Conservation (phyloP, 2,113 vertebrate species). For the Syngnathus typhle region DNA sequence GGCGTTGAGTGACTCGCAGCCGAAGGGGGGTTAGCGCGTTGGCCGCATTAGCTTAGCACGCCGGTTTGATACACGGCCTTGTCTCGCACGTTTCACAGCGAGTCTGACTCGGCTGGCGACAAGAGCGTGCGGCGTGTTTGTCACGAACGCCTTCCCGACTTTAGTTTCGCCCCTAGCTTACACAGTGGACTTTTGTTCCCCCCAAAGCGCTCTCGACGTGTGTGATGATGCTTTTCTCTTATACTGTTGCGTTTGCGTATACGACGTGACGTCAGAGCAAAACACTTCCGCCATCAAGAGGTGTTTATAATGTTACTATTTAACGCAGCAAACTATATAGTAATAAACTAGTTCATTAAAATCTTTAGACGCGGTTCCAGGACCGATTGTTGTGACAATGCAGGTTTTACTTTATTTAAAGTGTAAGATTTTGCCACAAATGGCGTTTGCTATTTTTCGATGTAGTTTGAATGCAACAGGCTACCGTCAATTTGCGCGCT, state of each 20-base stretch:
- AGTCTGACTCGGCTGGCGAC: neutral
- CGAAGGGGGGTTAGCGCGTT: neutral
- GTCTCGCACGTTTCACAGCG: conserved; percentile 1
- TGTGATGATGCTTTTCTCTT: neutral
- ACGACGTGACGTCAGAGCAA: neutral
- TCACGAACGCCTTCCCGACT: conserved; percentile 3
- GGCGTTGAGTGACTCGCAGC: neutral
- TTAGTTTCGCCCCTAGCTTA: neutral
- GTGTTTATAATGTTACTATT: neutral
- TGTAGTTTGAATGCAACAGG: neutral
- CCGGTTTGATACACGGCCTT: neutral
- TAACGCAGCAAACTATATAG: neutral
- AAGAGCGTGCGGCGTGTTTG: neutral
- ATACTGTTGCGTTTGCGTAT: neutral
- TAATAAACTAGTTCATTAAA: neutral
- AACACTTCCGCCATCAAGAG: neutral
- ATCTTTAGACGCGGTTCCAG: neutral
- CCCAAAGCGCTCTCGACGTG: neutral
- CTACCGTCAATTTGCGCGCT: conserved; percentile 17
- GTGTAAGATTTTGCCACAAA: conserved; percentile 7
- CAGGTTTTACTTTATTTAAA: conserved; percentile 4
- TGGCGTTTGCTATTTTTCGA: neutral
- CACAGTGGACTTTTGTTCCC: neutral
- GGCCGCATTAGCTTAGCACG: neutral
- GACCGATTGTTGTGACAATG: neutral